Percentiles rank a stretch among this genome's conserved stretches.
phyloP scores from a whole-genome alignment of 2,888 invertebrate genomes.

The Lasioglossum calceatum region DNA sequence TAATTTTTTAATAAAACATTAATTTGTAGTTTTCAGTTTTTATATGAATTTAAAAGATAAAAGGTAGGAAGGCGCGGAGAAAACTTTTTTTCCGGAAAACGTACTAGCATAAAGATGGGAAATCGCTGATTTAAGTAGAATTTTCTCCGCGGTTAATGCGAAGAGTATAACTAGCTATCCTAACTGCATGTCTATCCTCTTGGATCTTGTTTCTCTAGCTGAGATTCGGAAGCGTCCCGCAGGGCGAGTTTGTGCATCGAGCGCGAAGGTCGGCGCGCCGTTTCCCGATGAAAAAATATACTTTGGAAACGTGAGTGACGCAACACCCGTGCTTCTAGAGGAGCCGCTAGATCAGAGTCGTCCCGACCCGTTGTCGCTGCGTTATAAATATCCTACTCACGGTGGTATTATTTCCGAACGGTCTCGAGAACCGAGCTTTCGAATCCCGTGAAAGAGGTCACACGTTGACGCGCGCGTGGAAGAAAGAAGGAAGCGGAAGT shows the following conservation, averaged over 20 bases:
- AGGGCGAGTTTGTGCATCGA: slow-evolving; percentile 38
- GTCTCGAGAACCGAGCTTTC: slow-evolving; percentile 64
- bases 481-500: slow-evolving; percentile 59
- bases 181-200: neutral
- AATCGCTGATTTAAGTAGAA: neutral
- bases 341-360: slow-evolving; percentile 70
- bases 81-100: too few relatives aligned
- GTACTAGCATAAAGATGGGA: too few relatives aligned
- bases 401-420: slow-evolving; percentile 73
- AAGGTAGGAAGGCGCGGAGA: too few relatives aligned
- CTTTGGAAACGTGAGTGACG: slow-evolving; percentile 51
- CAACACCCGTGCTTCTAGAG: slow-evolving; percentile 52
- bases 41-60: too few relatives aligned
- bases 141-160: neutral
- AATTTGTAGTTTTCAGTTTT: too few relatives aligned
- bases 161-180: neutral
- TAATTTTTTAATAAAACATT: too few relatives aligned
- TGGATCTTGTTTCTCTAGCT: slow-evolving; percentile 3
- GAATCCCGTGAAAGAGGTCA: slow-evolving; percentile 70
- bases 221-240: slow-evolving; percentile 5
- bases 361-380: slow-evolving; percentile 68
- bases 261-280: slow-evolving; percentile 52
- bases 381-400: slow-evolving; percentile 72
- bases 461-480: slow-evolving; percentile 44
- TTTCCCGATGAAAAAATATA: slow-evolving; percentile 64